Evolutionary conservation across 2,113 vertebrate genomes (phyloP), one percentile per base, ranked within the genome.

Genomic region (Mormoops blainvillei): DNA sequence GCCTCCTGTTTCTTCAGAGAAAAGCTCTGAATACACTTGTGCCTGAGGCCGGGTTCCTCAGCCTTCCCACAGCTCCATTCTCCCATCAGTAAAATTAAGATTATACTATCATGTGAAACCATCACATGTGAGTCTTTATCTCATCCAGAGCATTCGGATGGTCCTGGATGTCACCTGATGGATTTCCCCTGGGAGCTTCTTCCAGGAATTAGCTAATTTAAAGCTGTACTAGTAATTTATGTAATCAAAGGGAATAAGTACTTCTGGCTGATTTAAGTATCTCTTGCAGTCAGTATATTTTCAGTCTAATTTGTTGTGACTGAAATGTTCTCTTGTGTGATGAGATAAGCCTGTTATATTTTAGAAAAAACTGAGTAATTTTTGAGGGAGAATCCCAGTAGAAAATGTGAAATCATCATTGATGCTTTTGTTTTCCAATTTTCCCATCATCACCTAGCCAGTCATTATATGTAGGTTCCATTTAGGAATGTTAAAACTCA

Each of bases 371-470:
- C 97, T 73, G 94, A 95, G 95, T 98, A 98, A 98, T 99, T 98
- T 98, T 98, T 98, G 96, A 97, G 95, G 71, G 97, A 98, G 97
- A 98, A 97, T 95, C 96, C 96, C 97, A 96, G 97, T 98, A 93
- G 97, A 98, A 98, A 98, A 98, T 96, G 93, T 45, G 98, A 98
- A 98, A 97, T 98, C 98, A 98, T 97, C 73, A 97, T 92, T 98
- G 97, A 94, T 94, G 97, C 96, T 98, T 97, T 98, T 98, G 97
- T 98, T 98, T 98, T 97, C 97, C 91, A 90, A 87, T 98, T 98
- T 97, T 97, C 97, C 97, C 98, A 94, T 99, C 98, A 98, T 98
- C 98, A 98, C 98, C 98, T 98, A 98, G 97, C 99, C 99, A 98
- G 98, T 99, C 98, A 98, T 98, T 97, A 95, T 91, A 94, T 97